These are phyloP conservation scores for Mycalesis mineus DNA, from an alignment of 2,888 invertebrate species.

Conservation along the genomic window DNA sequence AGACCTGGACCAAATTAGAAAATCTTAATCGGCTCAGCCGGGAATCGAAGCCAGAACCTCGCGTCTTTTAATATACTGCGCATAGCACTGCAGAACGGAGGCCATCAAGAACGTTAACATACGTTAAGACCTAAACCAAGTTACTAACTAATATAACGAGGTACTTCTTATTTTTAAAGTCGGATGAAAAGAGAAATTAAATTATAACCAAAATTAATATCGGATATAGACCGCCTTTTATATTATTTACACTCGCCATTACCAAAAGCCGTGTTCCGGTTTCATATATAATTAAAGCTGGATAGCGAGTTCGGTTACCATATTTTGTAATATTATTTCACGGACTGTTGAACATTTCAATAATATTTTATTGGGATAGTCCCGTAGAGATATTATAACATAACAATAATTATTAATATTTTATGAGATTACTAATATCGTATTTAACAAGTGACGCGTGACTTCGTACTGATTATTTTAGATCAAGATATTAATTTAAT, in stretches of 20 bases:
- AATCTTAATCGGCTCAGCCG: too few relatives aligned
- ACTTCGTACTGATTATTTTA: too few relatives aligned
- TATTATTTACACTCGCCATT: neutral
- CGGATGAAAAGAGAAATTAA: neutral
- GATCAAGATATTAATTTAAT: too few relatives aligned
- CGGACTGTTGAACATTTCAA: conserved; percentile 6
- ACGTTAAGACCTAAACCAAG: too few relatives aligned
- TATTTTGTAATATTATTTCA: conserved; percentile 17
- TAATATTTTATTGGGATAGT: neutral
- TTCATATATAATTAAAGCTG: conserved; percentile 2
- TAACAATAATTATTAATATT: too few relatives aligned
- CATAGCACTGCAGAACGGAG: too few relatives aligned
- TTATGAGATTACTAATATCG: too few relatives aligned
- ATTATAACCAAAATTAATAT: neutral
- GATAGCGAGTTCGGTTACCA: conserved; percentile 8
- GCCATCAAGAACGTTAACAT: too few relatives aligned
- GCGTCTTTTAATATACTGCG: too few relatives aligned
- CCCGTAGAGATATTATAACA: neutral
- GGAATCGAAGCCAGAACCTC: too few relatives aligned
- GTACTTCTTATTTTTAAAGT: neutral
- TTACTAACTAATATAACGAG: neutral
- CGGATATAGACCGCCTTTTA: neutral
- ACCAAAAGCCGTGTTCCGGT: neutral
- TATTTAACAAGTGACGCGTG: too few relatives aligned
- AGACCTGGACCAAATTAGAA: too few relatives aligned